These are phyloP conservation scores for Drosophila ercepeae DNA, from an alignment of 1,140 invertebrate genomes.

Conservation along the genomic window DNA sequence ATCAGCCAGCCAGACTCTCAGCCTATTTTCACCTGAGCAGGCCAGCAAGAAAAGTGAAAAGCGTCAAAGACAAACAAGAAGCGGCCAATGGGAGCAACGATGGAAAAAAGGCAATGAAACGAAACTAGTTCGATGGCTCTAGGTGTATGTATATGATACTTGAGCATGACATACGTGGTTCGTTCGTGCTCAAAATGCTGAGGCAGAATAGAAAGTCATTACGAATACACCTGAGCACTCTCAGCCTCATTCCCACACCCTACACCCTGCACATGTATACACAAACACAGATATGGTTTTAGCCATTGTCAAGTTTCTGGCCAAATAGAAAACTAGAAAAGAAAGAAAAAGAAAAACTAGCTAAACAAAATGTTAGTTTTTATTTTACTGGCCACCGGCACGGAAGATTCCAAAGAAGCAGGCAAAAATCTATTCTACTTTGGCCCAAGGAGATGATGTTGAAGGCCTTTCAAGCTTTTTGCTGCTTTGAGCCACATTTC, in stretches of 20 bases:
- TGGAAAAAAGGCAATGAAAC: slow-evolving; percentile 34
- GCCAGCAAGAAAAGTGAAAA: slow-evolving; percentile 56
- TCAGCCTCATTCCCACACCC: neutral
- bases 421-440: slow-evolving; percentile 34
- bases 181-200: slow-evolving; percentile 57
- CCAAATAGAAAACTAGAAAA: slow-evolving; percentile 15
- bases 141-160: slow-evolving; percentile 46
- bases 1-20: slow-evolving; percentile 7
- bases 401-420: slow-evolving; percentile 25
- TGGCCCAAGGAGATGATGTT: slow-evolving; percentile 43
- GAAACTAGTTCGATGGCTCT: slow-evolving; percentile 61
- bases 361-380: slow-evolving; percentile 33
- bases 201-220: slow-evolving; percentile 53
- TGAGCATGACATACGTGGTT: slow-evolving; percentile 59
- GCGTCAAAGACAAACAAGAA: slow-evolving; percentile 16
- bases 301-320: slow-evolving; percentile 62
- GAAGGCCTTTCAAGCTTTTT: slow-evolving; percentile 42
- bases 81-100: neutral
- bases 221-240: slow-evolving; percentile 50
- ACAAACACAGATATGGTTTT: slow-evolving; percentile 33
- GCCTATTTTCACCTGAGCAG: slow-evolving; percentile 20
- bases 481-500: slow-evolving; percentile 18
- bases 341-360: neutral
- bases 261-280: no score
- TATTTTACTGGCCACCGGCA: slow-evolving; percentile 24